A percentile compares a stretch with the other conserved stretches of the same genome.
These are phyloP conservation scores for Oreochromis grahami DNA, from an alignment of 2,797 vertebrate species.

Conservation along the genomic window DNA sequence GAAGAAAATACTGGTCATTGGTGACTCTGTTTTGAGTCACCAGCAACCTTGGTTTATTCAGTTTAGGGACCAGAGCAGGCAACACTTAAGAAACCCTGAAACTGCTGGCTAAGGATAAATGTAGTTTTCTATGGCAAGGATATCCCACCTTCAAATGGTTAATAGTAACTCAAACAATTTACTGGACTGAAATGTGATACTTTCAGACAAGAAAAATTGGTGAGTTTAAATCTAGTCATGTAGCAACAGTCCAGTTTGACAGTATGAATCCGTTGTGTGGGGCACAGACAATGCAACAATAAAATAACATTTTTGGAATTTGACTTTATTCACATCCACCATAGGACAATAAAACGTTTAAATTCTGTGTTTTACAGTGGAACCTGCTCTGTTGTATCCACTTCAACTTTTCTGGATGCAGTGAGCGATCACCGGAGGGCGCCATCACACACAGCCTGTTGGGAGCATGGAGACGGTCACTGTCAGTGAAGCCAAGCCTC, in stretches of 20 bases:
- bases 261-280: neutral
- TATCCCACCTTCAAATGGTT: too few relatives aligned
- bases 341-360: neutral
- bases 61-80: too few relatives aligned
- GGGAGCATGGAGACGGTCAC: slow-evolving; percentile 4
- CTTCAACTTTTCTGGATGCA: neutral
- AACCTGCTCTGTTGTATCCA: neutral
- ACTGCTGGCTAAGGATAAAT: too few relatives aligned
- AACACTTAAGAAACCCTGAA: too few relatives aligned
- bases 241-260: neutral
- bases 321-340: neutral
- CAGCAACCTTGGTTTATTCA: too few relatives aligned
- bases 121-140: too few relatives aligned
- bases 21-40: too few relatives aligned
- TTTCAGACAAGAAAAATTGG: neutral
- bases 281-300: neutral
- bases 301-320: neutral
- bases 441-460: slow-evolving; percentile 53
- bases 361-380: neutral
- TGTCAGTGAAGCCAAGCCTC: neutral
- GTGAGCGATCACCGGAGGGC: slow-evolving; percentile 62
- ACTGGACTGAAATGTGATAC: too few relatives aligned
- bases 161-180: too few relatives aligned
- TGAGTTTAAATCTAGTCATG: neutral
- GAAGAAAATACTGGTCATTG: too few relatives aligned